Conservation (phyloP, 2,113 vertebrate species). For the Eulacestoma nigropectus region DNA sequence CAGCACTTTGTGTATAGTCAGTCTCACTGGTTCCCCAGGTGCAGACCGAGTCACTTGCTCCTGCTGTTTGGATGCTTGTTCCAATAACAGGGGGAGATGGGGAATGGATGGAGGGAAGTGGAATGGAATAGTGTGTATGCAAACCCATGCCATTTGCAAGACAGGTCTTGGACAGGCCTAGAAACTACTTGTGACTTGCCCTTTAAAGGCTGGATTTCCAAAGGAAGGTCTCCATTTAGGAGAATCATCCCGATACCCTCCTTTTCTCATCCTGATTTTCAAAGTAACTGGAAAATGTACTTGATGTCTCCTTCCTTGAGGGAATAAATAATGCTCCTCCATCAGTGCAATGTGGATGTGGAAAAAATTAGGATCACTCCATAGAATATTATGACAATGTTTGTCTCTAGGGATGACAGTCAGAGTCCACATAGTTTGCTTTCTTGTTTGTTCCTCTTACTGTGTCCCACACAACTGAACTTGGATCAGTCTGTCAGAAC, state of each 20-base stretch:
- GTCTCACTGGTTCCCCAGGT: constrained; percentile 30
- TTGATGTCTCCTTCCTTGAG: background rate
- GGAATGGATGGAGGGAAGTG: background rate
- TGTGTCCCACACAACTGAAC: background rate
- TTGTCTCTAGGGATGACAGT: background rate
- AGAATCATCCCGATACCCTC: background rate
- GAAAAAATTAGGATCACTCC: background rate
- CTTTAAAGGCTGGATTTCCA: background rate
- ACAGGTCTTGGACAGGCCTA: background rate
- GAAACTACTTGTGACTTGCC: background rate
- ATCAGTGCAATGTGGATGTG: background rate
- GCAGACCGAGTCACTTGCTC: background rate
- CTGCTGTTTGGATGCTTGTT: background rate
- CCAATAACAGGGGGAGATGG: background rate
- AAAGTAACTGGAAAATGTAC: background rate
- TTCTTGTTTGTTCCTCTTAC: background rate
- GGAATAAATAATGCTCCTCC: background rate
- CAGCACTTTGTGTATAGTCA: constrained; percentile 53
- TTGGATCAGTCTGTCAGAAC: background rate
- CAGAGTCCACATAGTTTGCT: background rate
- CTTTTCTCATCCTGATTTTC: background rate
- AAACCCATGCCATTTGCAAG: background rate
- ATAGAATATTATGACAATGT: background rate
- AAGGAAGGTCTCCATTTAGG: background rate
- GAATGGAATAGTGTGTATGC: background rate